A percentile compares a stretch with the other conserved stretches of the same genome.
Conservation (phyloP, 2,797 vertebrate genomes). For the Sebastes trivittatus region DNA sequence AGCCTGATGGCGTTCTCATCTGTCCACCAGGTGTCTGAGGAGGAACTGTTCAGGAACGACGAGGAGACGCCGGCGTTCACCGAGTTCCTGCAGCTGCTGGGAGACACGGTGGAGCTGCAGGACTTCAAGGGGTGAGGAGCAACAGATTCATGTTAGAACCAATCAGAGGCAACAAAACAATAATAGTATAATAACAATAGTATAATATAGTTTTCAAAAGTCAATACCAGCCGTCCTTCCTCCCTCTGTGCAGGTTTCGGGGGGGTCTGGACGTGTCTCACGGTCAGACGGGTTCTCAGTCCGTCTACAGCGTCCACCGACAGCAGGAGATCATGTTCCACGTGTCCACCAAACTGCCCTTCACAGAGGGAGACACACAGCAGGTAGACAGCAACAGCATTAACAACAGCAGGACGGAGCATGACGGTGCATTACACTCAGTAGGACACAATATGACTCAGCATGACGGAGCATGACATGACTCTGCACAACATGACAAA, state of each 20-base stretch:
- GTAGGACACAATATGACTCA: no score
- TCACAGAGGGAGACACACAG: constrained; percentile 91
- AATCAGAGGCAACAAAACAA: no score
- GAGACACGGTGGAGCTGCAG: constrained; percentile 90
- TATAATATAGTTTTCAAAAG: no score
- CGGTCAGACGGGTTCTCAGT: constrained; percentile 92
- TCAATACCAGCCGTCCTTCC: no score
- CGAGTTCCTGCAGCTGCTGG: constrained; percentile 89
- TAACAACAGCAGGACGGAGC: background rate
- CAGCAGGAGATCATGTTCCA: constrained; percentile 96
- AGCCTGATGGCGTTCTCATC: background rate
- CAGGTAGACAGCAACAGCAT: constrained; percentile 81
- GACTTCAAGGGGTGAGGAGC: constrained; percentile 91
- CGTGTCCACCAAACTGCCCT: constrained; percentile 94
- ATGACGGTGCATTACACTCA: no score
- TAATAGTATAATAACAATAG: no score
- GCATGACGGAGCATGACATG: no score
- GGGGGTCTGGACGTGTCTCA: constrained; percentile 95
- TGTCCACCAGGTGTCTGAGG: constrained; percentile 86
- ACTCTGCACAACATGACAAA: no score
- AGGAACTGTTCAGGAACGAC: constrained; percentile 90
- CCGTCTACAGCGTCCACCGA: constrained; percentile 91
- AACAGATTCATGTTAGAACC: background rate
- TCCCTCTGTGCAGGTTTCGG: constrained; percentile 84
- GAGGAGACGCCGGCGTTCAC: constrained; percentile 89